These are phyloP conservation scores for Prinia subflava DNA, from an alignment of 2,113 vertebrate genomes.

Conservation along the genomic window DNA sequence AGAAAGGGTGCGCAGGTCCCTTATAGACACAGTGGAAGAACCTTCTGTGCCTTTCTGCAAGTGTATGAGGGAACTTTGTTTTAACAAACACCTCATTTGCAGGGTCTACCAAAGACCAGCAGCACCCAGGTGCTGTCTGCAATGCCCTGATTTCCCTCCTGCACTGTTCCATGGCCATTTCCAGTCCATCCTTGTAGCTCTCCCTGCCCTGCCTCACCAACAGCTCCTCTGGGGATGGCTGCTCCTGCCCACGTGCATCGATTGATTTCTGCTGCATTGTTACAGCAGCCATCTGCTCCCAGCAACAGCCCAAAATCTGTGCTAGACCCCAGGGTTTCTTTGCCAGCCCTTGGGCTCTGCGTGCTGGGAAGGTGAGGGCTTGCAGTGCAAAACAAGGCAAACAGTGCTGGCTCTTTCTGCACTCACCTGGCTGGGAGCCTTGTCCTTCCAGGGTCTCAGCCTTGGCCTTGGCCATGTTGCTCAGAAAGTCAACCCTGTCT, in stretches of 20 bases:
- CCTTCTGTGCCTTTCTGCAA: not conserved
- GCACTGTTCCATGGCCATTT: not conserved
- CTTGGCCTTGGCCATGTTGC: constrained; percentile 75
- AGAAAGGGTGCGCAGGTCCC: not conserved
- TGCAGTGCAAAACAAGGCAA: not conserved
- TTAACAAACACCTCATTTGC: not conserved
- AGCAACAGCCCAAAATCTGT: not conserved
- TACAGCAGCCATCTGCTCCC: not conserved
- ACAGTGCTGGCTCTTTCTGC: not conserved
- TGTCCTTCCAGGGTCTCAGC: constrained; percentile 48
- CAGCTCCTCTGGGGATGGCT: not conserved
- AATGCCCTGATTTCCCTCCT: not conserved
- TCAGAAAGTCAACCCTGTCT: constrained; percentile 82
- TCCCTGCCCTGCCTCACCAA: not conserved
- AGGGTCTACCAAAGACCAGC: not conserved
- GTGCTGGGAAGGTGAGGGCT: not conserved
- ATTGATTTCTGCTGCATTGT: not conserved
- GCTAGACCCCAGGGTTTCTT: not conserved
- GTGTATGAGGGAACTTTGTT: not conserved
- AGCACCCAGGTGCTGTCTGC: not conserved
- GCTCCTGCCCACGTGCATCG: fast-evolving
- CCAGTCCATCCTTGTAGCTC: not conserved
- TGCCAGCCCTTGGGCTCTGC: not conserved
- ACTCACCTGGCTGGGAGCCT: constrained; percentile 78
- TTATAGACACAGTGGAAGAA: not conserved